Evolutionary conservation across 2,888 invertebrate genomes (phyloP).

Genomic region (Oithona nana): DNA sequence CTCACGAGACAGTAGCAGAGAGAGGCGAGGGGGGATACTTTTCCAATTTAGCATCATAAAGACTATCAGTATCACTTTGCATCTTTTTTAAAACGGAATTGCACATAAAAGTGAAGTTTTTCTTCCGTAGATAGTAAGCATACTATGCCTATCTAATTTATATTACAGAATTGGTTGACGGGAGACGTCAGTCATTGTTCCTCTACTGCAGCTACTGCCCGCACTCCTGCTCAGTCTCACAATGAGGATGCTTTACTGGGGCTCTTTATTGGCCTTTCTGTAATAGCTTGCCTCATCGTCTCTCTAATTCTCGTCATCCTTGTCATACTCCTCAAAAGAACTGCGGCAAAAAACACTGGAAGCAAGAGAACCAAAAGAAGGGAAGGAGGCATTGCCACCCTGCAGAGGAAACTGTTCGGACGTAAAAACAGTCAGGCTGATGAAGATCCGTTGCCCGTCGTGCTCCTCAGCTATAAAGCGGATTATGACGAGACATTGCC

Average conservation of each 20-base stretch:
- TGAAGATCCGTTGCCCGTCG: neutral
- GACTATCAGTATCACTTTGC: no score
- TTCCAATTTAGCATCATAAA: no score
- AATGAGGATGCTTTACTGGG: no score
- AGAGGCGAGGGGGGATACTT: no score
- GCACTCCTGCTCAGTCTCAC: neutral
- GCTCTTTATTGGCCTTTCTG: neutral
- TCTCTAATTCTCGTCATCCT: neutral
- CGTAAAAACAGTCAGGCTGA: neutral
- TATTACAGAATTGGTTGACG: no score
- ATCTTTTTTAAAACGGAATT: no score
- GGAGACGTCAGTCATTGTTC: neutral
- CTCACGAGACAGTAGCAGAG: no score
- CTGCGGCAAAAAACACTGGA: no score
- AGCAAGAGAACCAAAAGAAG: neutral
- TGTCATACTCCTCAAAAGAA: neutral
- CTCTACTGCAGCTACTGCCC: neutral
- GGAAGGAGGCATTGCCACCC: neutral
- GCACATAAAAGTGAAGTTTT: no score
- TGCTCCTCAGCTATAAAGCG: neutral
- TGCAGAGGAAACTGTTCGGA: neutral
- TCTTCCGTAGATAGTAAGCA: no score
- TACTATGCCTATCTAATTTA: no score
- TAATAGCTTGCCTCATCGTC: neutral
- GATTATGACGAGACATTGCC: neutral